Base-by-base conservation (phyloP, 1,140 invertebrate genomes). In the Periplaneta americana region DNA sequence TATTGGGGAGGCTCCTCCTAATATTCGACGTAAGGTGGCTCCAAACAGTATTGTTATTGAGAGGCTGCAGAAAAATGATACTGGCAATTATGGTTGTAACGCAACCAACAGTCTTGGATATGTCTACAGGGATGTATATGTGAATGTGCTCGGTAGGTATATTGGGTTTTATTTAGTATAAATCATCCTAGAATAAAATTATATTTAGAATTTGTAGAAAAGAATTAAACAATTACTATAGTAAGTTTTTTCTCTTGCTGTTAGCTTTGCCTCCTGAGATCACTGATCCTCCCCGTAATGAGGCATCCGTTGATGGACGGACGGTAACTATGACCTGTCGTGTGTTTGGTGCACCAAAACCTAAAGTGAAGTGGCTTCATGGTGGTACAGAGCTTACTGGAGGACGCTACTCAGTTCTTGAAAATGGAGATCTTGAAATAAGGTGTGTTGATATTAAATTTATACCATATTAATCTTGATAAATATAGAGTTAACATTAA, bases 71-170 rank as follows among this genome's bases (percentile, higher is more conserved):
- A 98, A 97, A 87, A 91, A 92, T 66, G 99, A 99, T 88, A 98
- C 98, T 10, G 98, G 97, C 82, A 99, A 99, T 88, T 98, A 98
- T 86, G 98, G 99, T 76, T 99, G 98, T 89, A 99, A 99, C 90
- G 98, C 98, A 1, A 98, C 98, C 82, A 99, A 99, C 88, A 95
- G 95, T n/a, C 91, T 97, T 84, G 98, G 98, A 36, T 99, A 99
- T 88, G 96, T 99, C 18, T 99, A 98, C 89, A 97, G 97, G 86
- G 98, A 99, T 91, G 96, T 99, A 74, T 99, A 97, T 86, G 93
- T 99, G 10, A 99, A 99, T 90, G 98, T 99, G 11, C 89, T 98
- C 84, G 94, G 94, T 94, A 87, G 88, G 89, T 34, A 36, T n/a
- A 3, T 15, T 28, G 1, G 22, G 22, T n/a, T n/a, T n/a, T n/a